Conservation (phyloP, 2,888 invertebrate genomes). For the Mantis religiosa region DNA sequence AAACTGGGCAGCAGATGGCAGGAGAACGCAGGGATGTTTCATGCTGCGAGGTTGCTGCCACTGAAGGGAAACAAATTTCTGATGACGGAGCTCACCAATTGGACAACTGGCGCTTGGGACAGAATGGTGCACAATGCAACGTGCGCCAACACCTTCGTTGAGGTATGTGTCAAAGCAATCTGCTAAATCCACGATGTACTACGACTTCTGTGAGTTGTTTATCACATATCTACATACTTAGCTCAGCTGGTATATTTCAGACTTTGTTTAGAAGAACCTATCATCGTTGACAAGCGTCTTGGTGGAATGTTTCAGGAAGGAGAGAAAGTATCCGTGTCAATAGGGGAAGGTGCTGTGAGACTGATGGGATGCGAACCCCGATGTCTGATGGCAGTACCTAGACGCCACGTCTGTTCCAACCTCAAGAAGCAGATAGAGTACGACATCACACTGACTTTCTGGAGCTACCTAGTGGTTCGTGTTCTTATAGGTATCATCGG, state of each 20-base stretch:
- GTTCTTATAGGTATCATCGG: conserved; percentile 60
- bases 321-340: neutral
- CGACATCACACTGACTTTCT: conserved; percentile 64
- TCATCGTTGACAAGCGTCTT: no score
- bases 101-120: neutral
- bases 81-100: neutral
- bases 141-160: neutral
- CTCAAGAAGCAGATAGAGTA: conserved; percentile 55
- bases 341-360: neutral
- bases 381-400: conserved; percentile 28
- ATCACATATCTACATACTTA: no score
- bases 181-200: no score
- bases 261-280: no score
- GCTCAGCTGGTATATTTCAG: no score
- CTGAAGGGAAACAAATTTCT: neutral
- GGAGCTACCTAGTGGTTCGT: conserved; percentile 64
- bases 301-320: neutral
- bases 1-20: neutral
- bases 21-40: neutral
- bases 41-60: neutral
- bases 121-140: neutral
- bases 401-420: conserved; percentile 58
- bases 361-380: neutral
- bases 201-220: no score
- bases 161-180: neutral